Evolutionary conservation across 2,888 invertebrate species (phyloP), one percentile per base, ranked within the genome.

Genomic region (Agriopis marginaria): DNA sequence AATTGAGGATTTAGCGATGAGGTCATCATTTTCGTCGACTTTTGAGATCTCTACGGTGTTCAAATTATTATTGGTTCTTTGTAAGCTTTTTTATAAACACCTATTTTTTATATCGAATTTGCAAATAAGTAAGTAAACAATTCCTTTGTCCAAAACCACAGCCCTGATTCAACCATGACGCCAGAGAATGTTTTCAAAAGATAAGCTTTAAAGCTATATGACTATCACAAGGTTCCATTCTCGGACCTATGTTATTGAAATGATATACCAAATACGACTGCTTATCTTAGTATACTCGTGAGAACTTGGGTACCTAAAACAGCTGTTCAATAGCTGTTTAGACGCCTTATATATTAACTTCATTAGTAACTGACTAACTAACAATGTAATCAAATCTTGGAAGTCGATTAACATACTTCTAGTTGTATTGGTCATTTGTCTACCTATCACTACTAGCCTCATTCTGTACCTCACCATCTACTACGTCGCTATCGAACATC

Each of bases 221-320:
- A 51, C 51, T 67, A 50, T 17, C 58, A 23, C 67, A 68, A 61
- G 71, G 64, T 40, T 58, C 67, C 62, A 14, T 59, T 47, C 47
- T 59, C n/a, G 50, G 71, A 44, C 64, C 62, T 11, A 17, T 71
- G 67, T 65, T 71, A 14, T 64, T 65, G 9, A 55, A 59, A 42
- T 44, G 63, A 67, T 71, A 62, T 60, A 49, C 62, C 53, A 54
- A 42, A 55, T 14, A 45, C 11, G 32, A 14, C 9, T 17, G 14
- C 62, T 10, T 62, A 32, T 62, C 23, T 51, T 23, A 32, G 53
- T 17, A 40, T 39, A 7, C n/a, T 32, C n/a, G 58, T 58, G 32
- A 45, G 42, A 56, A 44, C 40, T 3, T 17, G 9, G 14, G 17
- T 42, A 17, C 1, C 10, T 42, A 55, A 10, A 40, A 10, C 42